Evolutionary conservation across 2,113 vertebrate species (phyloP).

Genomic region (Callipepla squamata): DNA sequence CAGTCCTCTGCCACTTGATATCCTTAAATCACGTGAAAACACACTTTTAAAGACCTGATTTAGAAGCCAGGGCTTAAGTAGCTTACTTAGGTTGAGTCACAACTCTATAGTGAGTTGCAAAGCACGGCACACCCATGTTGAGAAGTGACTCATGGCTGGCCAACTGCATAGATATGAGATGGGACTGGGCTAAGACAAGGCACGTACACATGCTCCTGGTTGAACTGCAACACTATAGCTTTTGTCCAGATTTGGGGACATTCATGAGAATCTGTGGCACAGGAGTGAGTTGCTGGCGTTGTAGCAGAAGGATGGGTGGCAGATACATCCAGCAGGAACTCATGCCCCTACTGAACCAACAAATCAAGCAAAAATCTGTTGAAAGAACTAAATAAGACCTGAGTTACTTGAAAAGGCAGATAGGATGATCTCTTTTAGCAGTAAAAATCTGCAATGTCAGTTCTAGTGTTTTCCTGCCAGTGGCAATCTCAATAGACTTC

Average conservation of each 20-base stretch:
- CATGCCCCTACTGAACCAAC: not conserved
- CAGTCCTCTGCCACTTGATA: not conserved
- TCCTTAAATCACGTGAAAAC: not conserved
- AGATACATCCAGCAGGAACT: not conserved
- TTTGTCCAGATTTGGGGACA: not conserved
- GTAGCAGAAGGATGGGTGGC: not conserved
- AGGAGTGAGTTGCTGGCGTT: not conserved
- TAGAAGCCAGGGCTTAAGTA: not conserved
- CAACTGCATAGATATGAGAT: rapidly evolving
- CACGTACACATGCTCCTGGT: not conserved
- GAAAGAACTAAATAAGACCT: not conserved
- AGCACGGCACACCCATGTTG: not conserved
- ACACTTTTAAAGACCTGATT: not conserved
- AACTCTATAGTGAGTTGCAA: not conserved
- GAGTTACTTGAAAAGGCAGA: not conserved
- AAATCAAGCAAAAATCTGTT: not conserved
- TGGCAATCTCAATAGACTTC: not conserved
- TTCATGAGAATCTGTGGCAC: not conserved
- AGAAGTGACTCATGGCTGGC: not conserved
- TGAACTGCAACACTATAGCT: not conserved
- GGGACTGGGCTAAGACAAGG: not conserved
- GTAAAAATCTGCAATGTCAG: not conserved
- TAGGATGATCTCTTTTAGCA: not conserved
- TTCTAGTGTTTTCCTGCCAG: not conserved
- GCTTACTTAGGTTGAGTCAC: not conserved